Evolutionary conservation across 1,140 invertebrate species (phyloP).

Genomic region (Drosophila ambigua): DNA sequence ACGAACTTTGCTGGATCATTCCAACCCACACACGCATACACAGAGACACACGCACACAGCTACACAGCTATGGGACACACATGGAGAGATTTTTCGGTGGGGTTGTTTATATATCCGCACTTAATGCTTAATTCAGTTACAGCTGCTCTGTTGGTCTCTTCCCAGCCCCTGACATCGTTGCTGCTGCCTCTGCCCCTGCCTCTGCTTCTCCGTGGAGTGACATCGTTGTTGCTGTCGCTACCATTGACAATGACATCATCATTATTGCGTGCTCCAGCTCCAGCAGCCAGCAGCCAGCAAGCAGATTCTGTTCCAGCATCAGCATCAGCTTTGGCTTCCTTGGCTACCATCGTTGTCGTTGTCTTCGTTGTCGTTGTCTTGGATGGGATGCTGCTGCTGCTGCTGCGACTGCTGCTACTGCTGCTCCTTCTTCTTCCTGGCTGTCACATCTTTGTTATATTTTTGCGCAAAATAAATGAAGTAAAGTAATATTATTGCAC

Average conservation of each 20-base stretch:
- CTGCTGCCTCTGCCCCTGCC: background rate
- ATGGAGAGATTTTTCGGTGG: constrained; percentile 67
- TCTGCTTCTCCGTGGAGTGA: constrained; percentile 25
- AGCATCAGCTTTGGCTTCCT: constrained; percentile 44
- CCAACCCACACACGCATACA: constrained; percentile 22
- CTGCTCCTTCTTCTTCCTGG: constrained; percentile 46
- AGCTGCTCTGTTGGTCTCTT: constrained; percentile 59
- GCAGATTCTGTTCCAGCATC: constrained; percentile 6
- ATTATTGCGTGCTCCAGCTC: constrained; percentile 72
- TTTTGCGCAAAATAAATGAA: constrained; percentile 83
- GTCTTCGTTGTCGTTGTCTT: constrained; percentile 14
- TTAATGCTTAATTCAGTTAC: constrained; percentile 82
- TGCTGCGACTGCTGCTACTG: constrained; percentile 11
- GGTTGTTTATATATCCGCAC: constrained; percentile 82
- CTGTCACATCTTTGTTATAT: constrained; percentile 82
- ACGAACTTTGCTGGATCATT: constrained; percentile 37
- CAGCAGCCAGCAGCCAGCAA: constrained; percentile 11
- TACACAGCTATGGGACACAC: constrained; percentile 22
- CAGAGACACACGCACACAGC: constrained; percentile 27
- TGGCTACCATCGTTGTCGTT: constrained; percentile 45
- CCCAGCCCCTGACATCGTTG: constrained; percentile 48
- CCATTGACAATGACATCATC: constrained; percentile 82
- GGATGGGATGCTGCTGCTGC: background rate
- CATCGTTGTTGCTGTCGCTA: constrained; percentile 41
- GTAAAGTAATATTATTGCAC: constrained; percentile 83